Evolutionary conservation across 2,113 vertebrate species (phyloP).

Genomic region (Rostratula benghalensis): DNA sequence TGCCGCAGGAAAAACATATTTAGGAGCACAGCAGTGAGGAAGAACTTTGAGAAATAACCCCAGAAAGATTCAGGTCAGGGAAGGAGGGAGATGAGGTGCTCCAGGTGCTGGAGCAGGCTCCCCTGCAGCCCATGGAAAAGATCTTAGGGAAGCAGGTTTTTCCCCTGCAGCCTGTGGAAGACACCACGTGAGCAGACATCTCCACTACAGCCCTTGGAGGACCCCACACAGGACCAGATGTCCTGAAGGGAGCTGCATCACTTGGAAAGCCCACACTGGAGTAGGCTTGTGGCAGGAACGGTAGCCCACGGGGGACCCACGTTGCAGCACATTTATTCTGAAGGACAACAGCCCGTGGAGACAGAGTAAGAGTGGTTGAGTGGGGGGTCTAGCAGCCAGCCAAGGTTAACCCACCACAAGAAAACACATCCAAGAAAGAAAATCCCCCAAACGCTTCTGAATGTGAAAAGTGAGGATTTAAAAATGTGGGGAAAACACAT

Average conservation of each 20-base stretch:
- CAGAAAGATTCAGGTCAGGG: background rate
- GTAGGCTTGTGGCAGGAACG: background rate
- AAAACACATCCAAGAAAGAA: background rate
- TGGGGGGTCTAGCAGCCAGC: background rate
- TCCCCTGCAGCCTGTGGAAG: background rate
- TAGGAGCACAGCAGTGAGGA: background rate
- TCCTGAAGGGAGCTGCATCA: background rate
- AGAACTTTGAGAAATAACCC: background rate
- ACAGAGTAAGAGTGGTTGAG: background rate
- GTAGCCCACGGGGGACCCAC: background rate
- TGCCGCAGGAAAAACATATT: accelerated
- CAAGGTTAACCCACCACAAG: background rate
- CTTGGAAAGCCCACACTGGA: background rate
- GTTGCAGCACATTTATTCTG: background rate
- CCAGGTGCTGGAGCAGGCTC: background rate
- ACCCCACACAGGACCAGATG: background rate
- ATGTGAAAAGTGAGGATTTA: background rate
- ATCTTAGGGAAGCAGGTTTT: no score
- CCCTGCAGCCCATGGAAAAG: background rate
- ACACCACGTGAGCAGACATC: background rate
- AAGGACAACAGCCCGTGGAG: background rate
- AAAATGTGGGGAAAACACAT: background rate
- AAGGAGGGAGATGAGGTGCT: background rate
- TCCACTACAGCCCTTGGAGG: accelerated
- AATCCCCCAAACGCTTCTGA: background rate